Conservation (phyloP, 92 coral and sea anemone species). For the Umimayanthus chanpuru region DNA sequence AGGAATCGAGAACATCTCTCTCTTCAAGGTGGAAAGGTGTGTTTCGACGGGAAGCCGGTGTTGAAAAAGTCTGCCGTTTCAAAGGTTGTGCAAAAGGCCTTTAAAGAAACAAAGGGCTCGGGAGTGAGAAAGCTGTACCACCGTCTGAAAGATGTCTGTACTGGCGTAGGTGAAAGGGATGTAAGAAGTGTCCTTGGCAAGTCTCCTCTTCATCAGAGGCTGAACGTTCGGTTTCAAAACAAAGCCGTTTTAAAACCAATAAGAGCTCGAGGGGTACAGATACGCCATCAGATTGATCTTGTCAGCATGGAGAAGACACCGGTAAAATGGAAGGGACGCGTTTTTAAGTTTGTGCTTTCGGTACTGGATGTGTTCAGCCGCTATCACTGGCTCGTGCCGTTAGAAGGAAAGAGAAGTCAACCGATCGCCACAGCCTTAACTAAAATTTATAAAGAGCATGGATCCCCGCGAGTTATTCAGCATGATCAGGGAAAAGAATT, state of each 20-base stretch:
- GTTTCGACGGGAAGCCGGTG: no score
- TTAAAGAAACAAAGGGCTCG: constrained; percentile 51
- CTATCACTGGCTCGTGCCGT: background rate
- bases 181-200: constrained; percentile 44
- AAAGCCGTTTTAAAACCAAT: constrained; percentile 37
- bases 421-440: no score
- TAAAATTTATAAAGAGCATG: background rate
- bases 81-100: constrained; percentile 30
- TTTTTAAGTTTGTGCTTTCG: constrained; percentile 13
- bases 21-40: no score
- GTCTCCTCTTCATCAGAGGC: constrained; percentile 53
- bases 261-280: constrained; percentile 22
- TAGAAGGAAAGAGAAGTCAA: background rate
- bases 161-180: constrained; percentile 61
- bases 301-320: constrained; percentile 39
- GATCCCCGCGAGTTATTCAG: background rate
- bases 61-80: background rate
- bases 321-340: constrained; percentile 13
- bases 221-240: constrained; percentile 53
- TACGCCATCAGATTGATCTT: constrained; percentile 34
- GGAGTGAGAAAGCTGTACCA: constrained; percentile 60
- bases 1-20: no score
- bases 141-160: constrained; percentile 51
- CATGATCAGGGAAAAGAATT: background rate
- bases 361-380: constrained; percentile 34